Evolutionary conservation across 1,140 invertebrate species (phyloP), one percentile per base, ranked within the genome.

Genomic region (Antheraea pernyi): DNA sequence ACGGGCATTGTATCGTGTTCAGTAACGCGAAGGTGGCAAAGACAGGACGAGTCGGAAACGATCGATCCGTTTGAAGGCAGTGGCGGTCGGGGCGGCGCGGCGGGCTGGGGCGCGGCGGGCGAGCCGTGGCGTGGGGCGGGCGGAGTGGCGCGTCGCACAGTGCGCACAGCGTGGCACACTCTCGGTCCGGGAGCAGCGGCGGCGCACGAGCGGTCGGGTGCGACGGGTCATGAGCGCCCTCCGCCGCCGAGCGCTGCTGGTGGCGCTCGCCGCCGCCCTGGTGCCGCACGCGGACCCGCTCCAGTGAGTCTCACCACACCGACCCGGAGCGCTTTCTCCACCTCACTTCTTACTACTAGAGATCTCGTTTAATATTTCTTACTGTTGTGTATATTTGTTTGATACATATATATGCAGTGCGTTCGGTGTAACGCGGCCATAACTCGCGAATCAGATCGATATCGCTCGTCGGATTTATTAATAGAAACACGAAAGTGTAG

Each of bases 281-380:
- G 39, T 74, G 69, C 73, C 73, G 66, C 73, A 71, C 66, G 73
- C 73, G 62, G 63, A 71, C 67, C 73, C 69, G 58, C 69, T 74
- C 73, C 66, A 66, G 73, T 74, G 66, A 74, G 73, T 74, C 36
- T 19, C 10, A 3, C 22, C 59, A 4, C 22, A 30, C 22, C 22
- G 22, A 30, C 22, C 1, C 22, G 22, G 4, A 30, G 22, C 4
- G 22, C 22, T 4, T 30, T 30, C 4, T 30, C 22, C 11, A 59
- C 11, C 58, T 59, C 58, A 59, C n/a, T 59, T 5, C n/a, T 16
- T 19, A 5, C 0, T 60, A 0, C 3, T 64, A 36, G 8, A 36
- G 2, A 16, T 2, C 16, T 64, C 36, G 36, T 36, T 22, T 11
- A 5, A 36, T 37, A 64, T 16, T 11, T 11, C 39, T 11, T 42